These are phyloP conservation scores for Drosophila bifasciata DNA, from an alignment of 1,140 invertebrate species.

Conservation along the genomic window DNA sequence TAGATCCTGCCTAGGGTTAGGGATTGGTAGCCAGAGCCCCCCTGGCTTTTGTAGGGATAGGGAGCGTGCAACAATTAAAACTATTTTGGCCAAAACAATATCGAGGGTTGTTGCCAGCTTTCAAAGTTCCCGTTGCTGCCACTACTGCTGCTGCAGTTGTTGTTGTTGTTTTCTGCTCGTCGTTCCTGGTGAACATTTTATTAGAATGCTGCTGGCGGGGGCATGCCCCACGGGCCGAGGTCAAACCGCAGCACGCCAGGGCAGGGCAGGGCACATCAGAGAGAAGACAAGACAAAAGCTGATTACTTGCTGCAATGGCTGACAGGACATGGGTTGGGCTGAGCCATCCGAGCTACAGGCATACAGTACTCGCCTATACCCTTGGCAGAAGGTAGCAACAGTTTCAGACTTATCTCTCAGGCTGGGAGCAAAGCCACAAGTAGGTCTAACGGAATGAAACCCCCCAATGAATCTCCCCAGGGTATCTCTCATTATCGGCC, in stretches of 20 bases:
- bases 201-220: slow-evolving; percentile 56
- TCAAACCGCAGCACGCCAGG: slow-evolving; percentile 65
- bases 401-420: too few relatives aligned
- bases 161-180: slow-evolving; percentile 51
- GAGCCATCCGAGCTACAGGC: neutral
- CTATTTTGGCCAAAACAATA: slow-evolving; percentile 80
- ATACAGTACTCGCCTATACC: slow-evolving; percentile 16
- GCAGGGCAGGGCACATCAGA: neutral
- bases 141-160: slow-evolving; percentile 14
- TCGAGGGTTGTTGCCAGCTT: slow-evolving; percentile 56
- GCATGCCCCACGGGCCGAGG: slow-evolving; percentile 37
- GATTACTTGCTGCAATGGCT: slow-evolving; percentile 72
- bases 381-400: slow-evolving; percentile 14
- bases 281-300: slow-evolving; percentile 63
- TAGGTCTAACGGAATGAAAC: too few relatives aligned
- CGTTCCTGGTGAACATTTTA: slow-evolving; percentile 53
- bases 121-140: slow-evolving; percentile 30
- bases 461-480: too few relatives aligned
- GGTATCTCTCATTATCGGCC: neutral
- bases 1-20: too few relatives aligned
- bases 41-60: slow-evolving; percentile 10
- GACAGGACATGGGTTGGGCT: slow-evolving; percentile 60
- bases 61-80: slow-evolving; percentile 67
- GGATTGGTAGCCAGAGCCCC: neutral
- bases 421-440: too few relatives aligned